Base-by-base conservation (phyloP, 2,888 invertebrate genomes). In the Chaetogeoica ovagalla region DNA sequence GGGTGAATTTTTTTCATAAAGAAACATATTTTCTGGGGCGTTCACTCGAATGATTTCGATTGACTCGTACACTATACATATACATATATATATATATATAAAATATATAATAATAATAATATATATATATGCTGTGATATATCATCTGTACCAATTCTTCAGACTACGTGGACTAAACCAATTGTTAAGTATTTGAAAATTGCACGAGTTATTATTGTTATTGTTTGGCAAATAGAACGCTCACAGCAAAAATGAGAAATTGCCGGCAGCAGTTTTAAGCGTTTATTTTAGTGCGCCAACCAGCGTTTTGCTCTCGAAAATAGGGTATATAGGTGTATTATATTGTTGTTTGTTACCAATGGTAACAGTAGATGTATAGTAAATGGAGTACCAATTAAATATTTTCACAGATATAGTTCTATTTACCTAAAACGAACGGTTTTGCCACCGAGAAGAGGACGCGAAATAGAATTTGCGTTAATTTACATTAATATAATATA, bases 181-280 rank as follows among this genome's bases (percentile, higher is more conserved):
- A 71, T 62, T 60, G 60, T 62, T 48, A 72, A 48, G 48, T 43
- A 19, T 72, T 72, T 72, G 72, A 62, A 62, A 19, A 48, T 48
- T 30, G 11, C 13, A 39, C 7, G 23, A 72, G 60, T 48, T 30
- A 48, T 60, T 60, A 60, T 60, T 39, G 59, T 71, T 72, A 23
- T 72, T 60, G 60, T 72, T 72, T 72, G 48, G n/a, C 23, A 60
- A 72, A 72, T 60, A 60, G 21, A 59, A 60, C 23, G 39, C 43
- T 3, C 11, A 6, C 37, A 37, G 39, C 21, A 13, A 48, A 48
- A 48, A 62, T 62, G 60, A 72, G 19, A 48, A 48, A 30, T 48
- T 30, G 62, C 43, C 30, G 48, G 62, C 23, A 48, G 72, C 60
- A n/a, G n/a, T 62, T 57, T 72, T 48, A 13, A 19, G 48, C 30